A percentile compares a stretch with the other conserved stretches of the same genome.
Conservation (phyloP, 2,888 invertebrate genomes). For the Drosophila monieri region DNA sequence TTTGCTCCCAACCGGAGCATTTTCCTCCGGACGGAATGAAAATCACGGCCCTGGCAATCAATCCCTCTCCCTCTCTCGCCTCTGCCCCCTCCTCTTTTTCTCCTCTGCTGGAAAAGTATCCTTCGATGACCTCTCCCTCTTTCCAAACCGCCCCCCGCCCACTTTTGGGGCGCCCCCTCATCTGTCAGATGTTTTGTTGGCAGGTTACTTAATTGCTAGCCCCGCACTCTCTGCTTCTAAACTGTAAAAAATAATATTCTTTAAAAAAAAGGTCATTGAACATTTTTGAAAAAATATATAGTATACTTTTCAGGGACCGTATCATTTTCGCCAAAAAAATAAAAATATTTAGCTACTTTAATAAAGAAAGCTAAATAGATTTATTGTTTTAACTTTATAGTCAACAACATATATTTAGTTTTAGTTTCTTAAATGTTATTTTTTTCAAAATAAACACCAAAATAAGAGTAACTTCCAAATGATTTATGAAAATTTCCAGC, state of each 20-base stretch:
- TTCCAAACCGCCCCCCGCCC: neutral
- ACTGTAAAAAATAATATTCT: neutral
- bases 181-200: constrained; percentile 80
- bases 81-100: neutral
- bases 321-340: too few species aligned
- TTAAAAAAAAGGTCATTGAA: neutral
- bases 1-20: constrained; percentile 48
- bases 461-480: neutral
- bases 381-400: too few species aligned
- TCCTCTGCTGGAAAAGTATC: constrained; percentile 6
- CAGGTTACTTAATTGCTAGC: constrained; percentile 83
- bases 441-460: neutral
- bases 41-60: constrained; percentile 56
- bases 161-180: constrained; percentile 7
- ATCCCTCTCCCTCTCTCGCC: constrained; percentile 54
- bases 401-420: too few species aligned
- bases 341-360: too few species aligned
- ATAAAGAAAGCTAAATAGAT: too few species aligned
- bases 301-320: too few species aligned
- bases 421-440: neutral
- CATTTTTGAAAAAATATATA: neutral
- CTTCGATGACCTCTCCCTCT: constrained; percentile 1
- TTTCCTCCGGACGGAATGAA: neutral
- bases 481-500: neutral
- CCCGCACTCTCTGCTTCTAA: constrained; percentile 19